These are phyloP conservation scores for Drosophila kuntzei DNA, from an alignment of 2,888 invertebrate species.

Conservation along the genomic window DNA sequence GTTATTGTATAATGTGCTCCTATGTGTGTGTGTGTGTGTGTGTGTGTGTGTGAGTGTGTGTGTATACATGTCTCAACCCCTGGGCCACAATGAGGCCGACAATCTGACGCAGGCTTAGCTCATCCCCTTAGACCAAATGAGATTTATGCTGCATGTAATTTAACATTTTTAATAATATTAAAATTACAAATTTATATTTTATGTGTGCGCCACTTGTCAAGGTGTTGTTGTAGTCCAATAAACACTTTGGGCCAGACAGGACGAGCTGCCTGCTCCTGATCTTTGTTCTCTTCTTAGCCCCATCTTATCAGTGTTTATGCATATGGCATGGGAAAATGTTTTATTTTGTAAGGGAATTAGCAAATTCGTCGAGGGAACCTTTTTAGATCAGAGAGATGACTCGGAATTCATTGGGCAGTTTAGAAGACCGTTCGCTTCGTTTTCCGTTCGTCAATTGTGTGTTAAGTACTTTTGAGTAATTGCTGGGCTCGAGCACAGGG, in stretches of 20 bases:
- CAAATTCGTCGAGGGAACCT: slow-evolving; percentile 2
- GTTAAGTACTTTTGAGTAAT: slow-evolving; percentile 76
- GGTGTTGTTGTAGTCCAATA: slow-evolving; percentile 69
- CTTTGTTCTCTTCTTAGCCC: too few relatives aligned
- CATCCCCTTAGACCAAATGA: slow-evolving; percentile 55
- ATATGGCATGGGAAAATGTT: slow-evolving; percentile 1
- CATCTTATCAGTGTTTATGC: background rate
- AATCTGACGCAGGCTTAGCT: slow-evolving; percentile 44
- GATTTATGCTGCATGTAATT: slow-evolving; percentile 75
- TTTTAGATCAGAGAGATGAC: background rate
- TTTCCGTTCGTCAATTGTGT: slow-evolving; percentile 60
- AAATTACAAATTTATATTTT: slow-evolving; percentile 76
- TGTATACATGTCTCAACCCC: slow-evolving; percentile 49
- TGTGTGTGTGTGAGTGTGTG: slow-evolving; percentile 2
- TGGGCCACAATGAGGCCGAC: slow-evolving; percentile 51
- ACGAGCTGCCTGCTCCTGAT: background rate
- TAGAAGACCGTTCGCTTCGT: background rate
- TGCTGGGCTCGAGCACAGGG: slow-evolving; percentile 27
- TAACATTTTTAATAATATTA: slow-evolving; percentile 79
- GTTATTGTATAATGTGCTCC: slow-evolving; percentile 64
- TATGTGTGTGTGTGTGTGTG: slow-evolving; percentile 20
- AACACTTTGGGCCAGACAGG: slow-evolving; percentile 47
- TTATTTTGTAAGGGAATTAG: slow-evolving; percentile 6
- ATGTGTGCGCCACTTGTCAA: slow-evolving; percentile 47
- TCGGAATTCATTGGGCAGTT: slow-evolving; percentile 8